These are phyloP conservation scores for Cydia splendana DNA, from an alignment of 1,140 invertebrate genomes.

Conservation along the genomic window DNA sequence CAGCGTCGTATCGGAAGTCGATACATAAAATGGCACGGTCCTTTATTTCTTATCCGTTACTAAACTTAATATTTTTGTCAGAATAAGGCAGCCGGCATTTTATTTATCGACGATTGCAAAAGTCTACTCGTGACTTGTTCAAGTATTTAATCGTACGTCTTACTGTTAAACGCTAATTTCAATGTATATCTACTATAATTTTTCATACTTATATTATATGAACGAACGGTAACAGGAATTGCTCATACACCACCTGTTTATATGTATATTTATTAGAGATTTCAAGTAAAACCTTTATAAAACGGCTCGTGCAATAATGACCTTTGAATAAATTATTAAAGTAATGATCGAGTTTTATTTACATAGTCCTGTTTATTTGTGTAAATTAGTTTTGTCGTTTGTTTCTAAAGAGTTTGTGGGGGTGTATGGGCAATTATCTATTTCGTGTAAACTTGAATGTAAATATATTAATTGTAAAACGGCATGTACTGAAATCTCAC, in stretches of 20 bases:
- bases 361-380: conserved; percentile 68
- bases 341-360: conserved; percentile 73
- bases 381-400: conserved; percentile 61
- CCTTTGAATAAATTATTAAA: conserved; percentile 68
- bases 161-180: conserved; percentile 16
- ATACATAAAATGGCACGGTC: conserved; percentile 1
- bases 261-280: conserved; percentile 61
- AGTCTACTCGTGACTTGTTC: neutral
- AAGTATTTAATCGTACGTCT: neutral
- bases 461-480: conserved; percentile 17
- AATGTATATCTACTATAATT: conserved; percentile 18
- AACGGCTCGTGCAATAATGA: conserved; percentile 65
- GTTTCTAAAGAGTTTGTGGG: conserved; percentile 48
- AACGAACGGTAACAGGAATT: conserved; percentile 53
- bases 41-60: neutral
- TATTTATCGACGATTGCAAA: conserved; percentile 7
- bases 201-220: neutral
- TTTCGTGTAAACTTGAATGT: conserved; percentile 21
- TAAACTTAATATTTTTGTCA: neutral
- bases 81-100: conserved; percentile 4
- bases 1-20: neutral
- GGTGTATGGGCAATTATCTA: conserved; percentile 53
- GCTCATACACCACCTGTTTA: conserved; percentile 76
- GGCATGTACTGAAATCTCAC: conserved; percentile 21
- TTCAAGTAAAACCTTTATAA: conserved; percentile 56